Base-by-base conservation (phyloP, 2,888 invertebrate genomes). In the Pollenia angustigena region DNA sequence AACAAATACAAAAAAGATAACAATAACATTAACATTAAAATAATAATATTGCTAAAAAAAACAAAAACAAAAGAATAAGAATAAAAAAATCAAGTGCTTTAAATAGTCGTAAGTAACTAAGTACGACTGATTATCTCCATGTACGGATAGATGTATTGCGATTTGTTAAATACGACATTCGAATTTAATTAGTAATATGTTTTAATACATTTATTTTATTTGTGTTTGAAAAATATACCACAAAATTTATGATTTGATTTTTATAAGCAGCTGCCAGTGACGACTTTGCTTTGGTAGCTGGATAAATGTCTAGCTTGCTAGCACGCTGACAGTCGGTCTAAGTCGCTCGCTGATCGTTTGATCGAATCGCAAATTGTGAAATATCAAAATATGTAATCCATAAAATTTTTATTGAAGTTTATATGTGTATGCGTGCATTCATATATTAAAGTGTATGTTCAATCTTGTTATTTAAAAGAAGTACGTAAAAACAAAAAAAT, bases 361-460 rank as follows among this genome's bases (percentile, higher is more conserved):
- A 74, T 9, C 64, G 40, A 18, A 64, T 81, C 54, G 48, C 32
- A 72, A 9, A 60, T 85, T 85, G 78, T 68, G 76, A 85, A 85
- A 81, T 81, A 81, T 68, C 60, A 64, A 81, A 81, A 66, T 14
- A 56, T 32, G 58, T 50, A 81, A 81, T 66, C 46, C 64, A 66
- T 74, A 74, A 81, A 74, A 42, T 72, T 64, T 56, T 72, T 58
- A 18, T 32, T 76, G 23, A 76, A 71, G 9, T 72, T 44, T 52
- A 42, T 81, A 56, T 50, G 42, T 42, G 72, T 74, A 4, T 72
- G 56, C 10, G 54, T 54, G 52, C 3, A 18, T 14, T 46, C 23
- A 14, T 66, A 48, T 52, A n/a, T 11, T 6, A 18, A n/a, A 40
- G 40, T 50, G 18, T 52, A n/a, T 62, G 7, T 23, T n/a, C 18